These are phyloP conservation scores for Papilio dardanus DNA, from an alignment of 1,140 invertebrate genomes.

Conservation along the genomic window DNA sequence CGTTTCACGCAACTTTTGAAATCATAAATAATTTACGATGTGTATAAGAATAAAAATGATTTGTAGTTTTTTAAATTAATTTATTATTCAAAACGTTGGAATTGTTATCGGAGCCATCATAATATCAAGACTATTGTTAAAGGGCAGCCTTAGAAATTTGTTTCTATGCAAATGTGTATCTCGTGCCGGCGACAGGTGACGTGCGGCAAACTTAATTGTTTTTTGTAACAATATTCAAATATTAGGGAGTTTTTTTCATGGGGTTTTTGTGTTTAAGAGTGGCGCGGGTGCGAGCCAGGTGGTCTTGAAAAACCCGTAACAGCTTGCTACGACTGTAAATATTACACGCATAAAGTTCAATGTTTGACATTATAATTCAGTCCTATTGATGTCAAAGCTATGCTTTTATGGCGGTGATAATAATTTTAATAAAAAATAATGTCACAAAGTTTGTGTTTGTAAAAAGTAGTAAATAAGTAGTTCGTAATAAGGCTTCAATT, in stretches of 20 bases:
- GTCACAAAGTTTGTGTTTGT: neutral
- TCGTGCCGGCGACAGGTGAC: conserved; percentile 79
- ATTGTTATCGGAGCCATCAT: conserved; percentile 32
- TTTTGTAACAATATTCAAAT: conserved; percentile 82
- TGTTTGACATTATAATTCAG: conserved; percentile 29
- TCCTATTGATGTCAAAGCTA: conserved; percentile 26
- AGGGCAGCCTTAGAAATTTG: conserved; percentile 51
- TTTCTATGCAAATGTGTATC: conserved; percentile 79
- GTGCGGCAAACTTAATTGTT: conserved; percentile 79
- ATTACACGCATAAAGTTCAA: conserved; percentile 40
- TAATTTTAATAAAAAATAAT: neutral
- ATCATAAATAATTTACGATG: neutral
- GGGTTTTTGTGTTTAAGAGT: conserved; percentile 64
- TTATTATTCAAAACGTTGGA: conserved; percentile 39
- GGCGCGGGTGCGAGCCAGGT: conserved; percentile 77
- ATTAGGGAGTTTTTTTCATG: conserved; percentile 75
- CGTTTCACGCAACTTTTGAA: neutral
- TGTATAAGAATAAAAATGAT: conserved; percentile 10
- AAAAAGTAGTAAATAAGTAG: neutral
- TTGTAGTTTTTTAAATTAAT: conserved; percentile 30
- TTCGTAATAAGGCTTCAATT: neutral
- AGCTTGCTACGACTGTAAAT: conserved; percentile 59
- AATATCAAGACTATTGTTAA: conserved; percentile 37
- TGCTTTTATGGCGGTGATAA: neutral
- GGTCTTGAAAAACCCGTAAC: conserved; percentile 71